phyloP scores from a whole-genome alignment of 2,888 invertebrate species.

The Ophion slaviceki region DNA sequence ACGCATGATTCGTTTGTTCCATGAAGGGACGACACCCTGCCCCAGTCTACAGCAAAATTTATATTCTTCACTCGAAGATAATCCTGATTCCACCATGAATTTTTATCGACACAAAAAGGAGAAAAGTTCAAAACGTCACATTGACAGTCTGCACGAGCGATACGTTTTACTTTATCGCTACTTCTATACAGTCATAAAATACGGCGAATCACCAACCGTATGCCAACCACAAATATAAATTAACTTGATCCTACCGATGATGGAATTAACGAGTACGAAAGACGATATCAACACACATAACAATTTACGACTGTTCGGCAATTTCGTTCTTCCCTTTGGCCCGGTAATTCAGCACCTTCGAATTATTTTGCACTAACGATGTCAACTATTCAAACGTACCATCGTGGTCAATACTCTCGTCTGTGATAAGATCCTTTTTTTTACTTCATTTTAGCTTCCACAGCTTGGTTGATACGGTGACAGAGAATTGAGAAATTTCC shows the following conservation, averaged over 20 bases:
- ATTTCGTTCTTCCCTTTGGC: constrained; percentile 31
- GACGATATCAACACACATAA: background rate
- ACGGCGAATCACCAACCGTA: background rate
- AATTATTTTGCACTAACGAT: constrained; percentile 16
- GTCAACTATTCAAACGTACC: constrained; percentile 8
- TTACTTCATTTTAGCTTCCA: background rate
- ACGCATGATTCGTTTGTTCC: background rate
- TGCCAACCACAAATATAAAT: background rate
- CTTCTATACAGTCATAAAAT: constrained; percentile 29
- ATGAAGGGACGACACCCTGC: background rate
- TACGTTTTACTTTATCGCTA: constrained; percentile 25
- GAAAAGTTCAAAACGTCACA: constrained; percentile 16
- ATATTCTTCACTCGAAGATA: constrained; percentile 16
- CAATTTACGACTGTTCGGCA: constrained; percentile 6
- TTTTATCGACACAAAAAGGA: background rate
- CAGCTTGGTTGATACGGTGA: background rate
- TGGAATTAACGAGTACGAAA: constrained; percentile 21
- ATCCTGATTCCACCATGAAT: constrained; percentile 37
- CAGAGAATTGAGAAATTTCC: background rate
- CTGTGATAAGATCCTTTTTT: background rate
- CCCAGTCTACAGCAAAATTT: background rate
- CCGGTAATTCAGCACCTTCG: background rate
- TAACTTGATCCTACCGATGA: constrained; percentile 26
- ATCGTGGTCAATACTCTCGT: background rate
- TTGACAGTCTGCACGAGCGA: constrained; percentile 8